Evolutionary conservation across 2,113 vertebrate species (phyloP).

Genomic region (Buteo buteo): DNA sequence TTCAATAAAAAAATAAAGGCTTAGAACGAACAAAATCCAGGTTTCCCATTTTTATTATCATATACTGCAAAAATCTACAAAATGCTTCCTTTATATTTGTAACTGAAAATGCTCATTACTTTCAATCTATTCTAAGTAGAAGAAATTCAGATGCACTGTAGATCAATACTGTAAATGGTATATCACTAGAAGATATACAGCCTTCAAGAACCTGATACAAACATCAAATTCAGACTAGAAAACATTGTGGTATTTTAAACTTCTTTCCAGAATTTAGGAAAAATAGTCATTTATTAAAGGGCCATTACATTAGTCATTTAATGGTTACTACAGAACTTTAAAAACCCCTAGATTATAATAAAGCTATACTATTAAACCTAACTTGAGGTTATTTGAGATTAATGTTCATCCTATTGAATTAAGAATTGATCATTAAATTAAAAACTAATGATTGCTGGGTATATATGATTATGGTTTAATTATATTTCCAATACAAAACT

Average conservation of each 20-base stretch:
- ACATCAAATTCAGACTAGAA: neutral
- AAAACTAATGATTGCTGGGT: neutral
- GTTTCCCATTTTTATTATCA: neutral
- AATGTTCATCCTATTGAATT: neutral
- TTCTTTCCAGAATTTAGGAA: neutral
- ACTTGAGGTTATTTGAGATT: neutral
- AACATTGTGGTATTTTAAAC: neutral
- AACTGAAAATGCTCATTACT: neutral
- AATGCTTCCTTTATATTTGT: neutral
- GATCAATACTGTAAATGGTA: neutral
- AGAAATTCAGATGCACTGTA: neutral
- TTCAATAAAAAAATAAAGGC: neutral
- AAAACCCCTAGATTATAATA: neutral
- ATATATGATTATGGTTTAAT: neutral
- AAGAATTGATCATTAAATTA: neutral
- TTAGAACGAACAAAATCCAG: neutral
- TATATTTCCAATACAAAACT: neutral
- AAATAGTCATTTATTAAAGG: neutral
- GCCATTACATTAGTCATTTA: neutral
- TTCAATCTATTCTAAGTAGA: neutral
- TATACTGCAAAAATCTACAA: neutral
- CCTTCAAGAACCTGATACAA: neutral
- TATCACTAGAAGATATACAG: neutral
- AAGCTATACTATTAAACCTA: neutral
- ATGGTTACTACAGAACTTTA: neutral